phyloP scores from a whole-genome alignment of 2,797 vertebrate genomes.

The Microctenopoma steveboyesi region DNA sequence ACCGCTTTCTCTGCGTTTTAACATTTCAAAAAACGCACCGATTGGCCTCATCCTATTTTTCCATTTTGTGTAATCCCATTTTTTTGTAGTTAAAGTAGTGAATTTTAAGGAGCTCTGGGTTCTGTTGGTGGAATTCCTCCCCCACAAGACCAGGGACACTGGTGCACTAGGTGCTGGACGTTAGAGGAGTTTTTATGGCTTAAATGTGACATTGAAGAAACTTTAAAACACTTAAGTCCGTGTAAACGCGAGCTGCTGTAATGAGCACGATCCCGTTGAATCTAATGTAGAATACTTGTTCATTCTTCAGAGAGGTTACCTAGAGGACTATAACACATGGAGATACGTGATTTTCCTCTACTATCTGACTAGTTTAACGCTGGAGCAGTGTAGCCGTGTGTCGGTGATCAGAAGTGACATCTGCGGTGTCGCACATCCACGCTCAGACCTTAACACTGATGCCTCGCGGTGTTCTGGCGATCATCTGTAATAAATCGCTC shows the following conservation, averaged over 20 bases:
- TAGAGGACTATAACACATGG: rapidly evolving
- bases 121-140: slow-evolving; percentile 61
- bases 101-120: slow-evolving; percentile 39
- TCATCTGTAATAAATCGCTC: slow-evolving; percentile 9
- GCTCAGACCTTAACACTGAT: not conserved
- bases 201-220: slow-evolving; percentile 21
- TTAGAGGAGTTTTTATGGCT: slow-evolving; percentile 18
- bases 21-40: slow-evolving; percentile 8
- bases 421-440: slow-evolving; percentile 26
- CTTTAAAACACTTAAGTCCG: not conserved
- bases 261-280: not conserved
- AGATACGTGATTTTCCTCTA: not conserved
- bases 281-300: not conserved
- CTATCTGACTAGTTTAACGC: slow-evolving; percentile 28
- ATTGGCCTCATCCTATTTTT: not conserved
- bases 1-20: slow-evolving; percentile 69
- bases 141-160: slow-evolving; percentile 64
- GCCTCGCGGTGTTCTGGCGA: not conserved
- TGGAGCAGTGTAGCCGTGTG: not conserved
- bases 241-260: not conserved
- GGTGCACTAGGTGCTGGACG: slow-evolving; percentile 52
- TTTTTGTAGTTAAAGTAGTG: slow-evolving; percentile 16
- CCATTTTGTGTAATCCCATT: slow-evolving; percentile 3
- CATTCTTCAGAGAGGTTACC: not conserved
- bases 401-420: slow-evolving; percentile 30